These are phyloP conservation scores for Caenorhabditis sp. DNA, from an alignment of 2,888 invertebrate genomes.

Conservation along the genomic window DNA sequence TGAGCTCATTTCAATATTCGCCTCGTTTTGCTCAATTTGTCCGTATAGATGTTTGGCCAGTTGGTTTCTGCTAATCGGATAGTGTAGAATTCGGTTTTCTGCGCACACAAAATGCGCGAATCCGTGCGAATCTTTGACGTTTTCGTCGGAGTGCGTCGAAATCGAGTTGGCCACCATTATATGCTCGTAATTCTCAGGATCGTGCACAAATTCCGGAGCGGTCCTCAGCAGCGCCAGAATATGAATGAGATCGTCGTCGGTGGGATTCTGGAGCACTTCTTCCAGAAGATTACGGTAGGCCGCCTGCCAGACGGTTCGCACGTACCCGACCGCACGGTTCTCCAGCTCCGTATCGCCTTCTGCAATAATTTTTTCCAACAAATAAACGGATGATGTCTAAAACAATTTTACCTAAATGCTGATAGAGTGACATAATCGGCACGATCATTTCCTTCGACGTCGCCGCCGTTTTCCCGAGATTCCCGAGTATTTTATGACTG, in stretches of 20 bases:
- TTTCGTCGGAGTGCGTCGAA: no score
- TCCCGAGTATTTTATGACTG: slow-evolving; percentile 3
- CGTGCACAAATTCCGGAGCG: neutral
- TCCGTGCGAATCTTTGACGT: no score
- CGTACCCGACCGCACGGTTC: slow-evolving; percentile 27
- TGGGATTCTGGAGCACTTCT: neutral
- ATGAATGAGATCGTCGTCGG: neutral
- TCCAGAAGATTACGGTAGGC: neutral
- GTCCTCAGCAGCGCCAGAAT: slow-evolving; percentile 11
- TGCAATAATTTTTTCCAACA: slow-evolving; percentile 8
- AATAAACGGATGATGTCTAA: neutral
- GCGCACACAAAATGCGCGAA: no score
- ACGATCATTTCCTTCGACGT: slow-evolving; percentile 32
- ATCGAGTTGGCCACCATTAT: no score
- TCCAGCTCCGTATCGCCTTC: slow-evolving; percentile 42
- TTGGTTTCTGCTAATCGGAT: no score
- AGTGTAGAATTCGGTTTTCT: no score
- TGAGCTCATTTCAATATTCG: no score
- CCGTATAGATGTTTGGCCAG: no score
- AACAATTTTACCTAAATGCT: slow-evolving; percentile 25
- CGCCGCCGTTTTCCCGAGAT: slow-evolving; percentile 9
- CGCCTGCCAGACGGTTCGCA: slow-evolving; percentile 15
- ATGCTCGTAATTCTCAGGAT: neutral
- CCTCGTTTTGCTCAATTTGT: no score
- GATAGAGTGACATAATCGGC: slow-evolving; percentile 37